Evolutionary conservation across 2,888 invertebrate genomes (phyloP).

Genomic region (Magallana nippona): DNA sequence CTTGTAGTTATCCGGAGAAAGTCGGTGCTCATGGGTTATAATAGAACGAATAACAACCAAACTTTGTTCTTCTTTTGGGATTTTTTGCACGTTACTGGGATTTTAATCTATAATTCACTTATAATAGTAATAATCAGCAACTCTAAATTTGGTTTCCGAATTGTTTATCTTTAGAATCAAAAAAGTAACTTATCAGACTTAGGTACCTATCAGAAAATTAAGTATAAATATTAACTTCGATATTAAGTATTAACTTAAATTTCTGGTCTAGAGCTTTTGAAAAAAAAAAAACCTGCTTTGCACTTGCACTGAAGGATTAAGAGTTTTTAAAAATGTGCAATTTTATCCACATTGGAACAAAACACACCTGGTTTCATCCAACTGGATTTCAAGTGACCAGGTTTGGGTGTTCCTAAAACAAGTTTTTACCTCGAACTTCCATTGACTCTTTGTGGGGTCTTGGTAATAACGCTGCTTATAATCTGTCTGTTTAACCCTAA

Average conservation of each 20-base stretch:
- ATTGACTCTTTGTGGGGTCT: conserved; percentile 16
- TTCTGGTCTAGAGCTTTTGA: too few species aligned
- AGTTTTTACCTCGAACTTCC: neutral
- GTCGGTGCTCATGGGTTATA: neutral
- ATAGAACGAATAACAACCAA: neutral
- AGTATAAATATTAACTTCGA: too few species aligned
- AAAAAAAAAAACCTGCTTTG: too few species aligned
- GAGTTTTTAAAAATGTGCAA: neutral
- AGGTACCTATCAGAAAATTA: too few species aligned
- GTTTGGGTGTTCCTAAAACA: too few species aligned
- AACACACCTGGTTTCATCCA: conserved; percentile 20
- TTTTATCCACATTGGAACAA: neutral
- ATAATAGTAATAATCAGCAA: too few species aligned
- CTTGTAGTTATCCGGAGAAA: neutral
- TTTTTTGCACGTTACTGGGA: too few species aligned
- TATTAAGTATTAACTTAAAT: too few species aligned
- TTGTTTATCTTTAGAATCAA: too few species aligned
- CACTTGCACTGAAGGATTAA: neutral
- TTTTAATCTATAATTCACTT: too few species aligned
- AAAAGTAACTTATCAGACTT: too few species aligned
- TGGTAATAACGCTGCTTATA: neutral
- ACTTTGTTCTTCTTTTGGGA: neutral
- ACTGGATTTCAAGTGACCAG: conserved; percentile 2
- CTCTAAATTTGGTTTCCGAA: too few species aligned
- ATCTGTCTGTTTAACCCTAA: conserved; percentile 26